A percentile compares a stretch with the other conserved stretches of the same genome.
These are phyloP conservation scores for Cassiopea andromeda DNA, from an alignment of 30 jellyfish, hydroid and myxozoan species.

Conservation along the genomic window DNA sequence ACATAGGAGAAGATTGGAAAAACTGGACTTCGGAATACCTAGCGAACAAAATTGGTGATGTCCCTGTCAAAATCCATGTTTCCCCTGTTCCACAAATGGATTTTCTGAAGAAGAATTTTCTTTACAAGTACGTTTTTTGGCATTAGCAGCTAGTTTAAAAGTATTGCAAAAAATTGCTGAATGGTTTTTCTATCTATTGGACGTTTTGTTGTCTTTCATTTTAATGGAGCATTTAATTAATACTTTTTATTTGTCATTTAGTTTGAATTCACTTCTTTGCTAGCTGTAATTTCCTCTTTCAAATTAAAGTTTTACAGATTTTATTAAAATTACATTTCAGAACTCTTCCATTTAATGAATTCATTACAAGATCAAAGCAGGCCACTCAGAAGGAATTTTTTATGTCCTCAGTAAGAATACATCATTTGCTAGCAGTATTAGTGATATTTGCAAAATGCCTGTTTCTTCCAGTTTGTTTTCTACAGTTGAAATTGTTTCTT, in stretches of 20 bases:
- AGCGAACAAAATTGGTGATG: constrained; percentile 41
- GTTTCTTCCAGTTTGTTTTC: too few relatives aligned
- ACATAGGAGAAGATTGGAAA: constrained; percentile 67
- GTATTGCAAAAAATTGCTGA: too few relatives aligned
- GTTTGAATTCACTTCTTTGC: too few relatives aligned
- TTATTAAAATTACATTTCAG: constrained; percentile 33
- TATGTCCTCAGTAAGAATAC: constrained; percentile 53
- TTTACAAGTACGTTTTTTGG: constrained; percentile 59
- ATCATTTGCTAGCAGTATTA: too few relatives aligned
- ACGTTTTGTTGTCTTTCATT: too few relatives aligned
- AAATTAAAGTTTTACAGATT: too few relatives aligned
- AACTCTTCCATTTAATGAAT: constrained; percentile 68
- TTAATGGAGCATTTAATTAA: too few relatives aligned
- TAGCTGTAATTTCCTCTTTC: too few relatives aligned
- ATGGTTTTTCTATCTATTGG: too few relatives aligned
- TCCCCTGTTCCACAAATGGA: constrained; percentile 79
- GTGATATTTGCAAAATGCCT: too few relatives aligned
- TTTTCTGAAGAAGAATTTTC: constrained; percentile 81
- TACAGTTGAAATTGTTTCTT: too few relatives aligned
- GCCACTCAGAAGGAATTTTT: constrained; percentile 66
- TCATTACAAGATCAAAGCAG: constrained; percentile 54
- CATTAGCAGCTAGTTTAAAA: neutral
- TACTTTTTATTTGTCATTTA: too few relatives aligned
- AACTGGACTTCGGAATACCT: constrained; percentile 74
- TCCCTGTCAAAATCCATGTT: constrained; percentile 85